Evolutionary conservation across 2,888 invertebrate genomes (phyloP), one percentile per base, ranked within the genome.

Genomic region (Pyrrhia umbra): DNA sequence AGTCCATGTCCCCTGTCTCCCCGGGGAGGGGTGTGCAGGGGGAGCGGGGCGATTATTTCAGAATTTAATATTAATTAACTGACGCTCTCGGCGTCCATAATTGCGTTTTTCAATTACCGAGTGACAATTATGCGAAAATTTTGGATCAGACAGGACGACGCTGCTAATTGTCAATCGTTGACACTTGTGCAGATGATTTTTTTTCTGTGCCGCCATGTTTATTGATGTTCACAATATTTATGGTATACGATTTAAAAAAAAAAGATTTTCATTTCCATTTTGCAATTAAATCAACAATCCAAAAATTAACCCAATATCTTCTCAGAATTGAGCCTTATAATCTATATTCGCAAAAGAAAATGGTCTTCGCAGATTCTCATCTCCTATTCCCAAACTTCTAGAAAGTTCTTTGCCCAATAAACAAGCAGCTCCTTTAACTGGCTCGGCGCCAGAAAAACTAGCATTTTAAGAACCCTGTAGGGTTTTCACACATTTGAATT

Each of bases 61-160:
- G 92, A 95, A 95, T 95, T 95, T 95, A 94, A 94, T 95, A 95
- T 94, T 95, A 95, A 95, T 95, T 95, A 95, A 93, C 92, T 88
- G 90, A 89, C 92, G 90, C 90, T 89, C 90, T 89, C 89, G 87
- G 82, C 82, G 84, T 83, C 77, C 82, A 88, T 94, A 94, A 94
- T 94, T 94, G 91, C 92, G 93, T 94, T 95, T 94, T 94, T 94
- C 94, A 94, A 95, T 94, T 94, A 94, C 88, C 90, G 88, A 89
- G 79, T 93, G 94, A 93, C 94, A 93, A 93, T 94, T 93, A 93
- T 89, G 89, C 90, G 90, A 72, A 91, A 90, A 66, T 79, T 90
- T 89, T 84, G 89, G 90, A 92, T 89, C 90, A 89, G 89, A 79
- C 85, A 86, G 85, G 88, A 86, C 88, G 87, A 89, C 84, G 84